phyloP scores from a whole-genome alignment of 1,140 invertebrate species.

The Heliconius hermathena region DNA sequence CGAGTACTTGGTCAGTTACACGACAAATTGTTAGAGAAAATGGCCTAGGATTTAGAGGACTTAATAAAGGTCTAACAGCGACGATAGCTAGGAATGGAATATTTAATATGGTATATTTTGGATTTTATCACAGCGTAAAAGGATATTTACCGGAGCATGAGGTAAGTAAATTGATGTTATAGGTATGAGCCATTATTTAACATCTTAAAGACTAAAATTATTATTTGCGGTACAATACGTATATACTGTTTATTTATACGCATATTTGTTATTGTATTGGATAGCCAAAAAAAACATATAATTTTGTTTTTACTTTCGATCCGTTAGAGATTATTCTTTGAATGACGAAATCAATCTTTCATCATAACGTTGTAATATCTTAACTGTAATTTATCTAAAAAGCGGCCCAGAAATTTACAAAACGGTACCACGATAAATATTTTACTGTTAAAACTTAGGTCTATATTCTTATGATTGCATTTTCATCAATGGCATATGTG shows the following conservation, averaged over 20 bases:
- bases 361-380: too few species aligned
- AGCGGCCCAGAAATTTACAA: too few species aligned
- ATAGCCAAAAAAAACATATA: not conserved
- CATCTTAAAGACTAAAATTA: not conserved
- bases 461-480: too few species aligned
- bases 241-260: not conserved
- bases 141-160: conserved; percentile 86
- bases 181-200: not conserved
- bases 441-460: too few species aligned
- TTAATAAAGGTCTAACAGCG: conserved; percentile 94
- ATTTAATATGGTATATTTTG: conserved; percentile 97
- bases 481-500: too few species aligned
- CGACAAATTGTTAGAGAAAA: conserved; percentile 88
- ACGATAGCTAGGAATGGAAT: conserved; percentile 93
- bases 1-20: conserved; percentile 90
- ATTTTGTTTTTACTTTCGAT: too few species aligned
- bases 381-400: too few species aligned
- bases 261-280: not conserved
- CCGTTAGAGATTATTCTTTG: not conserved
- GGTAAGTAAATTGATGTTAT: conserved; percentile 65
- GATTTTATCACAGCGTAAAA: conserved; percentile 96
- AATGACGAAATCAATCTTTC: not conserved
- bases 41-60: conserved; percentile 89
- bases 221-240: not conserved
- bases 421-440: too few species aligned